These are phyloP conservation scores for Arion vulgaris DNA, from an alignment of 1,140 invertebrate genomes.

Conservation along the genomic window DNA sequence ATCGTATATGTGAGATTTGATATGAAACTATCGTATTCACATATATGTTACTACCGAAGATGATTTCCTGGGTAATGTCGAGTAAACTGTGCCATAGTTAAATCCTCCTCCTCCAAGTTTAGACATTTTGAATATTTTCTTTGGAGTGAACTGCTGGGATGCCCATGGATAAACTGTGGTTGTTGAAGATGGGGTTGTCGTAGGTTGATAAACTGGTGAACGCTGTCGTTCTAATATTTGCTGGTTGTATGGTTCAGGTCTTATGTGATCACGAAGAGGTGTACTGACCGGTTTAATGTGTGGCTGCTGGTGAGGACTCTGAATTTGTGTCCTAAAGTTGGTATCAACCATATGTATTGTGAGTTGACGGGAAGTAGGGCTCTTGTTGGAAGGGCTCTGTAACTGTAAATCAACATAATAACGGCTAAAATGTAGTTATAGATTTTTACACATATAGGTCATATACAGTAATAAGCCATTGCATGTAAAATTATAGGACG, in stretches of 20 bases:
- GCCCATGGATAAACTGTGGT: conserved; percentile 39
- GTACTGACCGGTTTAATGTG: background rate
- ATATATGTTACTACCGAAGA: too few species aligned
- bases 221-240: background rate
- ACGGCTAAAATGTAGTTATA: too few species aligned
- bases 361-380: conserved; percentile 17
- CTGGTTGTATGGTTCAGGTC: background rate
- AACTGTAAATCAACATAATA: conserved; percentile 32
- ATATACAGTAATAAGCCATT: too few species aligned
- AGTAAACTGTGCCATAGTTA: conserved; percentile 20
- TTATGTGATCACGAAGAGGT: background rate
- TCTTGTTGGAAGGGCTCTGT: conserved; percentile 29
- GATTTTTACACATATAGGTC: too few species aligned
- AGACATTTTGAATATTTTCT: conserved; percentile 42
- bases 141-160: conserved; percentile 35
- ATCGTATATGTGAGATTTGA: too few species aligned
- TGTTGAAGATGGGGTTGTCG: conserved; percentile 21
- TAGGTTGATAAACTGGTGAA: conserved; percentile 20
- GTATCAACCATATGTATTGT: background rate
- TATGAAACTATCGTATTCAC: too few species aligned
- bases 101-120: conserved; percentile 40
- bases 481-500: too few species aligned
- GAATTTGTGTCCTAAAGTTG: background rate
- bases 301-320: background rate
- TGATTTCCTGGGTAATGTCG: background rate